These are phyloP conservation scores for Drosophila orosa DNA, from an alignment of 1,140 invertebrate genomes.

Conservation along the genomic window DNA sequence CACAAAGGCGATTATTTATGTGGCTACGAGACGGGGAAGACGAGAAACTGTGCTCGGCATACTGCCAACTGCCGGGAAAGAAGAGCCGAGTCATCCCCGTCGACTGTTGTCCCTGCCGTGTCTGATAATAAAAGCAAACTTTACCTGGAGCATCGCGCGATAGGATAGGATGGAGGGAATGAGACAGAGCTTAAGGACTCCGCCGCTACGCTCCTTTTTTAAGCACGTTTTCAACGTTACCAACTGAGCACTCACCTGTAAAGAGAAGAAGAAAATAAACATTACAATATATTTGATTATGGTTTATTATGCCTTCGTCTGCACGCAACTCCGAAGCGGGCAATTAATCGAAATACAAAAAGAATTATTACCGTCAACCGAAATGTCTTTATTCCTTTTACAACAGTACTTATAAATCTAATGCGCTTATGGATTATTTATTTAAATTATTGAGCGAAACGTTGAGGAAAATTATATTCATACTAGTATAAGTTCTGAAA, in stretches of 20 bases:
- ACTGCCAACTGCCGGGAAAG: conserved; percentile 43
- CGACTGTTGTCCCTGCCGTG: conserved; percentile 57
- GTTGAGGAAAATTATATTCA: neutral
- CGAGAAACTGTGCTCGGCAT: conserved; percentile 15
- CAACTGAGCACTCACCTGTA: conserved; percentile 65
- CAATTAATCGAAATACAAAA: conserved; percentile 65
- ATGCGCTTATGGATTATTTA: neutral
- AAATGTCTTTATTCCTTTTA: neutral
- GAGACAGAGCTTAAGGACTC: conserved; percentile 7
- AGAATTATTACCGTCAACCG: conserved; percentile 53
- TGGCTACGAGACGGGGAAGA: conserved; percentile 16
- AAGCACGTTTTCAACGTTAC: conserved; percentile 56
- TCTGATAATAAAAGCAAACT: conserved; percentile 76
- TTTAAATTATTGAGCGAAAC: neutral
- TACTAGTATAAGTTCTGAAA: neutral
- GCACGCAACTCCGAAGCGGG: conserved; percentile 23
- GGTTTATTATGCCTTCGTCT: conserved; percentile 69
- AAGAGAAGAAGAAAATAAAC: conserved; percentile 66
- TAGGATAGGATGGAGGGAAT: neutral
- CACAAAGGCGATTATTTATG: conserved; percentile 80
- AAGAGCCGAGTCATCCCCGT: conserved; percentile 28
- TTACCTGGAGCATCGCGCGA: conserved; percentile 41
- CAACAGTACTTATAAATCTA: neutral
- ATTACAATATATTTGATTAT: conserved; percentile 82
- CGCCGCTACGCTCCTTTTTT: conserved; percentile 45